Base-by-base conservation (phyloP, 2,888 invertebrate genomes). In the Halictus ligatus region DNA sequence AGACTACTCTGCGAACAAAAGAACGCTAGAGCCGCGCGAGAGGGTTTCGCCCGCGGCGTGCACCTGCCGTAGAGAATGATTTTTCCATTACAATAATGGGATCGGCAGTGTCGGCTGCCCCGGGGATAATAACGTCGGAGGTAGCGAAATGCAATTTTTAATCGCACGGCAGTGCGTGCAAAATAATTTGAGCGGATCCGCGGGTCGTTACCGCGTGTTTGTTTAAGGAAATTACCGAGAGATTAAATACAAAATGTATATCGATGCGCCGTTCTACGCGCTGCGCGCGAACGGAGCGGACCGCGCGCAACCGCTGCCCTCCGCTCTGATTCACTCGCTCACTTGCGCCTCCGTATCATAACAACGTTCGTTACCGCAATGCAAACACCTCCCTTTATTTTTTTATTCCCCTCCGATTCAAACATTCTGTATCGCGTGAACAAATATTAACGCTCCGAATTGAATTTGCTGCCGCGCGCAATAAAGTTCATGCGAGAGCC, bases 181-280 rank as follows among this genome's bases (percentile, higher is more conserved):
- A 90, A 90, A 90, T 91, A 90, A 90, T 90, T 90, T 84, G 54
- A 79, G 75, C 83, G 85, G 77, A 86, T 83, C 78, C 80, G 80
- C 40, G 75, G 54, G 75, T 58, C 82, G 74, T 64, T 46, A 67
- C 50, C 48, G 75, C 60, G 79, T 91, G 88, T 91, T 91, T 91
- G 91, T 90, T 91, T 86, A 91, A 91, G 83, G 88, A 90, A 91
- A 91, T 90, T 89, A 89, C 91, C 78, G 81, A 77, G 81, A 81
- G 89, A 89, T 89, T 91, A 90, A 91, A 91, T 80, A 82, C 81
- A 78, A 84, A 81, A 84, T 73, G 88, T 83, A 75, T 89, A 87
- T 91, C 91, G 89, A 81, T 69, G 69, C 43, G 64, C 12, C 13
- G 25, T 25, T 13, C 60, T 25, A 29, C 64, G 64, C 18, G 64